A percentile compares a stretch with the other conserved stretches of the same genome.
Evolutionary conservation across 1,140 invertebrate genomes (phyloP).

Genomic region (Drosophila equinoxialis): DNA sequence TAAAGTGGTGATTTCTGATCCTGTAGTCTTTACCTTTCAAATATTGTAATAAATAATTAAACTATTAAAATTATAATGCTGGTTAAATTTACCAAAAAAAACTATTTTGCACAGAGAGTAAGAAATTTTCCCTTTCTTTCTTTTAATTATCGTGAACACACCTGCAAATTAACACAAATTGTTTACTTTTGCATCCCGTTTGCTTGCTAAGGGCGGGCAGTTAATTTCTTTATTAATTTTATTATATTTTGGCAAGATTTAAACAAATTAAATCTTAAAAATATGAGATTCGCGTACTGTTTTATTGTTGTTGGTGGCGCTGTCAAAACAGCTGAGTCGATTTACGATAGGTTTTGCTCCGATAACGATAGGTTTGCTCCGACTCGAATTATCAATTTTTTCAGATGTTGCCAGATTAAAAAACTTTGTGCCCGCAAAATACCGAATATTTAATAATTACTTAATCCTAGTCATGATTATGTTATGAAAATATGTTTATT

Average conservation of each 20-base stretch:
- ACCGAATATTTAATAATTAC: slow-evolving; percentile 13
- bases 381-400: background rate
- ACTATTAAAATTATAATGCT: no score
- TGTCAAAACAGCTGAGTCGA: no score
- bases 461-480: background rate
- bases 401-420: slow-evolving; percentile 13
- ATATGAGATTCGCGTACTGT: slow-evolving; percentile 41
- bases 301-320: background rate
- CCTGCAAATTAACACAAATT: background rate
- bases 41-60: no score
- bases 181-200: slow-evolving; percentile 7
- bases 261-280: slow-evolving; percentile 41
- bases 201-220: slow-evolving; percentile 5
- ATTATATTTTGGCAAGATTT: slow-evolving; percentile 7
- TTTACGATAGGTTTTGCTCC: no score
- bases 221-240: background rate
- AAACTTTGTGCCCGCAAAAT: background rate
- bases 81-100: no score
- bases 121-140: slow-evolving; percentile 14
- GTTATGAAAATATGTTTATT: slow-evolving; percentile 65
- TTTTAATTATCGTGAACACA: background rate
- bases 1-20: no score
- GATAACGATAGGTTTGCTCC: no score
- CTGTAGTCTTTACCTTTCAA: no score
- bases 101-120: slow-evolving; percentile 9